Evolutionary conservation across 2,113 vertebrate species (phyloP).

Genomic region (Leptobrachium leishanense): DNA sequence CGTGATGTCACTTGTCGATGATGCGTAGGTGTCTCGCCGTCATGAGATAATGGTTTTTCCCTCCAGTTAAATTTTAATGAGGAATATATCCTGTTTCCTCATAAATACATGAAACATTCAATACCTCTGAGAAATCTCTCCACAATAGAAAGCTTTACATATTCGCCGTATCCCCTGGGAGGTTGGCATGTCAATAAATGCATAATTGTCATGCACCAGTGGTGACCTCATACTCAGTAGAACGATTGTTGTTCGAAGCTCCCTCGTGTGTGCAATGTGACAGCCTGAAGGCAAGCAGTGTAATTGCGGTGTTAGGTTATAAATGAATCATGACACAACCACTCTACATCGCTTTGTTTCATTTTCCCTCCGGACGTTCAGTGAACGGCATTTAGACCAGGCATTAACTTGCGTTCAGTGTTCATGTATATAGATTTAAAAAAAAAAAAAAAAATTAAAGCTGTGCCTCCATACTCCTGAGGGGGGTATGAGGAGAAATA

Average conservation of each 20-base stretch:
- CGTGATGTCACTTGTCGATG: background rate
- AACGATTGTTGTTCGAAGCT: background rate
- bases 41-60: background rate
- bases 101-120: constrained; percentile 31
- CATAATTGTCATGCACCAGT: background rate
- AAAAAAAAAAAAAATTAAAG: too few species aligned
- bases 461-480: too few species aligned
- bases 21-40: background rate
- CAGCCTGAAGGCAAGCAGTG: background rate
- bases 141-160: constrained; percentile 20
- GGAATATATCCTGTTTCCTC: too few species aligned
- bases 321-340: too few species aligned
- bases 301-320: background rate
- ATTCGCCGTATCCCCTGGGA: background rate
- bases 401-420: too few species aligned
- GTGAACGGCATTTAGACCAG: too few species aligned
- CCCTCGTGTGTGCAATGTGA: too few species aligned
- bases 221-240: background rate
- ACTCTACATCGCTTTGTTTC: background rate
- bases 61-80: too few species aligned
- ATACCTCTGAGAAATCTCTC: background rate
- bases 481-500: too few species aligned
- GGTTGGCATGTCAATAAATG: background rate
- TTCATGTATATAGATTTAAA: too few species aligned
- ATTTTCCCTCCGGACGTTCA: too few species aligned